Evolutionary conservation across 2,797 vertebrate species (phyloP).

Genomic region (Sardinella longiceps): DNA sequence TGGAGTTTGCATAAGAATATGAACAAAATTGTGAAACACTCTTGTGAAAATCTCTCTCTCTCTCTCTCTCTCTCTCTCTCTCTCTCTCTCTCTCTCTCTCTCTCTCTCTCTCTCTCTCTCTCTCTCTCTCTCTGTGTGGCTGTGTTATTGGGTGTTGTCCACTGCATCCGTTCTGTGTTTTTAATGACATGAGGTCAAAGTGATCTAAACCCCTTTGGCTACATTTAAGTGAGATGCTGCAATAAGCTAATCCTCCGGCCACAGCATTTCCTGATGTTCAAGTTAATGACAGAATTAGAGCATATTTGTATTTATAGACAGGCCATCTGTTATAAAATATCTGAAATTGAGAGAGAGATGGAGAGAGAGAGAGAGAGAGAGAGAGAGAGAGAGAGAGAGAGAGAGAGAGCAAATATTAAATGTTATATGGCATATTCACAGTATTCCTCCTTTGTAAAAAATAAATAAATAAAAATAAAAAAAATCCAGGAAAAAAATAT

Average conservation of each 20-base stretch:
- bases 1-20: too few species aligned
- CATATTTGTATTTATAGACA: slow-evolving; percentile 51
- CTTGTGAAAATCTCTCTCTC: too few species aligned
- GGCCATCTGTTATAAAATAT: slow-evolving; percentile 60
- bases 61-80: neutral
- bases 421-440: too few species aligned
- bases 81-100: too few species aligned
- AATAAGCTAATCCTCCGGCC: slow-evolving; percentile 18
- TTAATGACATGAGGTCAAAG: slow-evolving; percentile 29
- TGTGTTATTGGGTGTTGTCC: neutral
- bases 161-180: slow-evolving; percentile 10
- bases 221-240: slow-evolving; percentile 20
- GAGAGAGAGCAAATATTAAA: neutral
- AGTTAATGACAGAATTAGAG: slow-evolving; percentile 57
- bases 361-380: neutral
- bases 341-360: neutral
- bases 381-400: neutral
- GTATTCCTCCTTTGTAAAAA: neutral
- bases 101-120: neutral
- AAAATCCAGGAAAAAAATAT: neutral
- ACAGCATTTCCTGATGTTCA: slow-evolving; percentile 48
- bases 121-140: neutral
- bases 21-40: too few species aligned
- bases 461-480: too few species aligned
- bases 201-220: slow-evolving; percentile 13